Percentiles rank a stretch among this genome's conserved stretches.
phyloP scores from a whole-genome alignment of 1,140 invertebrate species.

The Ostrea denselamellosa region DNA sequence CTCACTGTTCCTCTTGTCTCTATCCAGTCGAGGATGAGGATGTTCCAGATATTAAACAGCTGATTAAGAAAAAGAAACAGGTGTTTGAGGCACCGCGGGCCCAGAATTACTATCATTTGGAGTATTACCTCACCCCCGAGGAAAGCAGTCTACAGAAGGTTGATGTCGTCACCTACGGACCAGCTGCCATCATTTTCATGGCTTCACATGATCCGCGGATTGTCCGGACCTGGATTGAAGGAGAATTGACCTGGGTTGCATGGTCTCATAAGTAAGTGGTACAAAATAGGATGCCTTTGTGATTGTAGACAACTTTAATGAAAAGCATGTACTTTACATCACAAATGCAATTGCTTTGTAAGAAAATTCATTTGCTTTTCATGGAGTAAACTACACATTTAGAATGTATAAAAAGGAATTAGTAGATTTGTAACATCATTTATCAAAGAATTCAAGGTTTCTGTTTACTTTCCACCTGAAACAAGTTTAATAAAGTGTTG shows the following conservation, averaged over 20 bases:
- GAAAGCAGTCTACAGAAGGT: slow-evolving; percentile 71
- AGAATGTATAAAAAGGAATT: too few species aligned
- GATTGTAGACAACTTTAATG: background rate
- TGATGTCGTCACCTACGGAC: slow-evolving; percentile 76
- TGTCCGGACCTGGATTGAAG: slow-evolving; percentile 76
- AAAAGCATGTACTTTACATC: background rate
- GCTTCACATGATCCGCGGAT: slow-evolving; percentile 73
- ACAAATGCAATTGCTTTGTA: background rate
- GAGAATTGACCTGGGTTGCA: slow-evolving; percentile 76
- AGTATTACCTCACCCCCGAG: slow-evolving; percentile 76
- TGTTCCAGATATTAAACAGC: slow-evolving; percentile 66
- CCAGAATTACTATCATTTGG: slow-evolving; percentile 76
- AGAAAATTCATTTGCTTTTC: too few species aligned
- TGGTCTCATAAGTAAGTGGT: slow-evolving; percentile 75
- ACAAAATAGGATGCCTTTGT: background rate
- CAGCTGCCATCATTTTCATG: slow-evolving; percentile 76
- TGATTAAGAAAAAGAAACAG: slow-evolving; percentile 72
- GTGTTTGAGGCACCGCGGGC: slow-evolving; percentile 72
- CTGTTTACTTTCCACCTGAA: too few species aligned
- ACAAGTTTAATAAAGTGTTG: too few species aligned
- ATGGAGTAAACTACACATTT: too few species aligned
- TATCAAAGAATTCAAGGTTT: too few species aligned
- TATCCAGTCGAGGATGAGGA: slow-evolving; percentile 68
- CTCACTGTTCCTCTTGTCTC: background rate
- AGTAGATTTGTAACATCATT: too few species aligned